Evolutionary conservation across 2,797 vertebrate genomes (phyloP).

Genomic region (Threskiornis aethiopicus): DNA sequence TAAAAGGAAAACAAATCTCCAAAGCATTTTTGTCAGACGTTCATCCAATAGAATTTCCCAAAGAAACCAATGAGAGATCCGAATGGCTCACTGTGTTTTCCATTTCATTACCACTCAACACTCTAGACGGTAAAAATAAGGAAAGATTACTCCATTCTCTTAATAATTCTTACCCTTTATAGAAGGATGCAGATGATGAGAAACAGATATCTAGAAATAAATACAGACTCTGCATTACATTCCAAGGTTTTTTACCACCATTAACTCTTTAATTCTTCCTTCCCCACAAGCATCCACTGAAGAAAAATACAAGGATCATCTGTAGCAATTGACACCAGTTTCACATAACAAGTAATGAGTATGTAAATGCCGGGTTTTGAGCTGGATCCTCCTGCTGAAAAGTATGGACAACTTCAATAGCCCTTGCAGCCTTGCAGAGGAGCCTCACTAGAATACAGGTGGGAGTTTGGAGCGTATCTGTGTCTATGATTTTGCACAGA

Average conservation of each 20-base stretch:
- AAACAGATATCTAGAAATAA: not conserved
- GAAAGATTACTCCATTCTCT: not conserved
- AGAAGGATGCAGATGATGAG: not conserved
- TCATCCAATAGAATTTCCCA: not conserved
- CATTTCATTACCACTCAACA: not conserved
- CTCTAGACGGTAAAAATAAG: not conserved
- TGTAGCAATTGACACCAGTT: not conserved
- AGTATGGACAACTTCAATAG: not conserved
- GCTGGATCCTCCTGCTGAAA: not conserved
- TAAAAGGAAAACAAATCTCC: not conserved
- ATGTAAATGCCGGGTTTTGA: not conserved
- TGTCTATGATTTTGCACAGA: not conserved
- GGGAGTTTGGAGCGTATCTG: accelerated
- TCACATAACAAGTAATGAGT: not conserved
- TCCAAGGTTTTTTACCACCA: not conserved
- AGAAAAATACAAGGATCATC: not conserved
- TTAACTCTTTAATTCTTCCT: not conserved
- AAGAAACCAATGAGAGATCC: not conserved
- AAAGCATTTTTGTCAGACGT: not conserved
- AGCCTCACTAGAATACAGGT: no score
- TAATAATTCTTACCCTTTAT: not conserved
- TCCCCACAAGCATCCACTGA: not conserved
- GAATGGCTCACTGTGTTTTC: not conserved
- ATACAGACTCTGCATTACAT: not conserved
- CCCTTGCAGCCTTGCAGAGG: not conserved